Conservation (phyloP, 1,140 invertebrate species). For the Thrips palmi region DNA sequence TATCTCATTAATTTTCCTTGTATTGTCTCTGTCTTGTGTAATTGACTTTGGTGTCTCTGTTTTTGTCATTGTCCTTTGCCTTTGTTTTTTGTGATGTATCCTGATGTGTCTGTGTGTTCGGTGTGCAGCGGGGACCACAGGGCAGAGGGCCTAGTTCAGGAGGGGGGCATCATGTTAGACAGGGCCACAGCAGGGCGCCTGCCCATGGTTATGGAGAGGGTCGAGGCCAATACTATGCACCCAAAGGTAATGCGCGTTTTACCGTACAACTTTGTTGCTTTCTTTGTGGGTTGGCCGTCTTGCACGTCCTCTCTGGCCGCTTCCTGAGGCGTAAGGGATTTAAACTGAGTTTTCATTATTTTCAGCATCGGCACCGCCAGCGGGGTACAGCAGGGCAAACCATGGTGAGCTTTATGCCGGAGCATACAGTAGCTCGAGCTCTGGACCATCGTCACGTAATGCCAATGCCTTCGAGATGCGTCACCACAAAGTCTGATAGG, state of each 20-base stretch:
- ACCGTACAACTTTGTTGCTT: not conserved
- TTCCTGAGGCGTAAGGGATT: not conserved
- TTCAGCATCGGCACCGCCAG: constrained; percentile 17
- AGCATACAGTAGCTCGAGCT: constrained; percentile 15
- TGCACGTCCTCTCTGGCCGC: not conserved
- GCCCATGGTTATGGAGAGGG: constrained; percentile 49
- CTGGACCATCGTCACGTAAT: no score
- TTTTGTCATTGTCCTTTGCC: constrained; percentile 5
- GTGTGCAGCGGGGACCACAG: constrained; percentile 7
- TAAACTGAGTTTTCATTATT: not conserved
- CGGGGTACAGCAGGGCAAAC: constrained; percentile 13
- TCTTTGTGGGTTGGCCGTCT: no score
- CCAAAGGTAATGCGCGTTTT: constrained; percentile 35
- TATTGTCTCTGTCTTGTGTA: constrained; percentile 3
- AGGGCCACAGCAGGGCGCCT: constrained; percentile 29
- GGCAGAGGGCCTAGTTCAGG: constrained; percentile 18
- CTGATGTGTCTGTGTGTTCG: constrained; percentile 6
- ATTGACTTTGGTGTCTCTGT: not conserved
- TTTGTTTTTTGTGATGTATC: constrained; percentile 14
- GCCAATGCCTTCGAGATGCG: constrained; percentile 17
- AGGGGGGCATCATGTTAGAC: constrained; percentile 18
- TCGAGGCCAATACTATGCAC: constrained; percentile 48
- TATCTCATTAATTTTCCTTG: constrained; percentile 7
- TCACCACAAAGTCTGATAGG: constrained; percentile 18
- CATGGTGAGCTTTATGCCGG: constrained; percentile 16